These are phyloP conservation scores for Rhadinocentrus ornatus DNA, from an alignment of 2,797 vertebrate genomes.

Conservation along the genomic window DNA sequence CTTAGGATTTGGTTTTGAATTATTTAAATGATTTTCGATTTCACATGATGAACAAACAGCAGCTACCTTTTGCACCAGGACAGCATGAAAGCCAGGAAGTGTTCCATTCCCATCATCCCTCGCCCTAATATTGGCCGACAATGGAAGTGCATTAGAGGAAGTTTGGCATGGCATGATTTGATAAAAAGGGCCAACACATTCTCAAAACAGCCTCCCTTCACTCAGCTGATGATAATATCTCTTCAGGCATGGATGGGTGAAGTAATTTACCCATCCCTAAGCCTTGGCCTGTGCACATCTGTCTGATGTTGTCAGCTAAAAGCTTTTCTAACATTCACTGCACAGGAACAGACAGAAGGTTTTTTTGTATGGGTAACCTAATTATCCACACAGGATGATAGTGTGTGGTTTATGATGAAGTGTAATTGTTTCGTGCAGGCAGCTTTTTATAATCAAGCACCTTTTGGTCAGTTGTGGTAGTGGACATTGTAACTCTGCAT, in stretches of 20 bases:
- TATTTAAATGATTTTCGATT: conserved; percentile 4
- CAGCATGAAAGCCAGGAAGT: conserved; percentile 42
- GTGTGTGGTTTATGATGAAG: conserved; percentile 37
- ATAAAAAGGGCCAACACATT: conserved; percentile 55
- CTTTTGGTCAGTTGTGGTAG: conserved; percentile 18
- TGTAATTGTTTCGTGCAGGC: conserved; percentile 32
- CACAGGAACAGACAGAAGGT: conserved; percentile 15
- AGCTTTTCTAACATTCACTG: conserved; percentile 39
- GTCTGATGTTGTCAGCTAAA: conserved; percentile 55
- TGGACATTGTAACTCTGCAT: conserved; percentile 5
- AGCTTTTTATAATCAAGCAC: conserved; percentile 39
- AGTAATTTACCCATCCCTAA: conserved; percentile 5
- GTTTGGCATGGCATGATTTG: conserved; percentile 62
- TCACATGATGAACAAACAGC: conserved; percentile 14
- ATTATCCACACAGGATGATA: conserved; percentile 42
- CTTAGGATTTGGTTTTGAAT: neutral
- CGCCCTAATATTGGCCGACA: conserved; percentile 46
- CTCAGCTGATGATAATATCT: conserved; percentile 49
- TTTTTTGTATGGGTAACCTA: conserved; percentile 29
- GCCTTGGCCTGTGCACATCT: conserved; percentile 21
- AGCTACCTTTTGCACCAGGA: conserved; percentile 5
- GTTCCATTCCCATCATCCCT: conserved; percentile 54
- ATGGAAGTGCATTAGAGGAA: conserved; percentile 62
- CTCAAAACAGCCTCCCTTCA: conserved; percentile 46
- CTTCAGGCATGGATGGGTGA: conserved; percentile 21